Evolutionary conservation across 2,113 vertebrate genomes (phyloP), one percentile per base, ranked within the genome.

Genomic region (Madoqua kirkii): DNA sequence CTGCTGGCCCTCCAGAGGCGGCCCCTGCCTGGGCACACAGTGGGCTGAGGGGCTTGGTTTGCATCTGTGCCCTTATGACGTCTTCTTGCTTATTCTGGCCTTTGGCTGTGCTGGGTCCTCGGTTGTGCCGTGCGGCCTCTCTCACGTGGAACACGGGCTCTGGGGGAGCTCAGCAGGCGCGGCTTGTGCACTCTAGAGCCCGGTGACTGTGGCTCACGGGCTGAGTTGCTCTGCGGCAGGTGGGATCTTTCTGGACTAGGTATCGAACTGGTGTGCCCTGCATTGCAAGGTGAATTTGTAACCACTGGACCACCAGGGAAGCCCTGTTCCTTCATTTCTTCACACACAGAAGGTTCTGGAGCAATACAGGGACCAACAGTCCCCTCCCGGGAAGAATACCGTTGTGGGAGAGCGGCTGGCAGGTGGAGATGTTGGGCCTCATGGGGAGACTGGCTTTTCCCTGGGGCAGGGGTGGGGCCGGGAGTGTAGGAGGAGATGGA

Each of bases 71-170:
- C 13, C 17, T 16, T 45, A 33, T 1, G 6, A 27, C 13, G 13
- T 25, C 13, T 25, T 3, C 23, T 7, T 13, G 6, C 13, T 7
- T 27, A 23, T 23, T 27, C 23, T 27, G 1, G 0, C 71, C 13
- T 14, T 0, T 4, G 71, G 40, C 71, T 43, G 40, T 43, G 71
- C 40, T 27, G 71, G 71, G 12, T 14, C 40, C 43, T 25, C 1
- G 6, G 11, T 0, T 15, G 71, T 25, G 23, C 1, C 0, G 12
- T 27, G 71, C 5, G 10, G 19, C n/a, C 17, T 27, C 23, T 43
- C 36, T 27, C 1, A 0, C 0, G 71, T 27, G 12, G 11, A 14
- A 40, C 23, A 0, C 3, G 1, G 36, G 71, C 71, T 43, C 40
- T 14, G 23, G 71, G 71, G 3, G 40, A 27, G 40, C 71, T 25